phyloP scores from a whole-genome alignment of 2,797 vertebrate species.

The Momotus momota region DNA sequence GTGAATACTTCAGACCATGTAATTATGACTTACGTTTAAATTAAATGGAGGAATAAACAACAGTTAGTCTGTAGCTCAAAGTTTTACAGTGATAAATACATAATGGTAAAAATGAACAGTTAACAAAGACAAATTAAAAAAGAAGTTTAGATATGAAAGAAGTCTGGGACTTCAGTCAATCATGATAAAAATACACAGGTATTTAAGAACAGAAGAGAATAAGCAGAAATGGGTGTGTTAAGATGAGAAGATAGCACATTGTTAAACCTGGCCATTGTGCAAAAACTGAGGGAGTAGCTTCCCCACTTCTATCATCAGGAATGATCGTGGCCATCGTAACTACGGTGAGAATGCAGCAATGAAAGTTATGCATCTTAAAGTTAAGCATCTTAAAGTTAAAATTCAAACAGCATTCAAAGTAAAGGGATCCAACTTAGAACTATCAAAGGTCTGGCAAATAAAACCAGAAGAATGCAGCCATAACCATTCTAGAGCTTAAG shows the following conservation, averaged over 20 bases:
- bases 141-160: background rate
- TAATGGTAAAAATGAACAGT: background rate
- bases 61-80: background rate
- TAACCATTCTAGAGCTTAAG: background rate
- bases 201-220: background rate
- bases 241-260: background rate
- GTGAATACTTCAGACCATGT: background rate
- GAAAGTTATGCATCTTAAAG: background rate
- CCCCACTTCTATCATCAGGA: background rate
- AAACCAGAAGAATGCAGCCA: background rate
- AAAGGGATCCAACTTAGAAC: background rate
- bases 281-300: background rate
- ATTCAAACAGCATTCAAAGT: background rate
- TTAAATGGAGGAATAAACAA: background rate
- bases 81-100: background rate
- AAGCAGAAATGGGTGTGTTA: background rate
- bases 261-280: background rate
- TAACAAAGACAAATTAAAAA: background rate
- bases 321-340: background rate
- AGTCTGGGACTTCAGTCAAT: background rate
- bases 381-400: background rate
- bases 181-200: background rate
- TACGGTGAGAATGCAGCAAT: background rate
- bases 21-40: background rate
- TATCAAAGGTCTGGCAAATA: background rate